These are phyloP conservation scores for Danionella cerebrum DNA, from an alignment of 2,113 vertebrate species.

Conservation along the genomic window DNA sequence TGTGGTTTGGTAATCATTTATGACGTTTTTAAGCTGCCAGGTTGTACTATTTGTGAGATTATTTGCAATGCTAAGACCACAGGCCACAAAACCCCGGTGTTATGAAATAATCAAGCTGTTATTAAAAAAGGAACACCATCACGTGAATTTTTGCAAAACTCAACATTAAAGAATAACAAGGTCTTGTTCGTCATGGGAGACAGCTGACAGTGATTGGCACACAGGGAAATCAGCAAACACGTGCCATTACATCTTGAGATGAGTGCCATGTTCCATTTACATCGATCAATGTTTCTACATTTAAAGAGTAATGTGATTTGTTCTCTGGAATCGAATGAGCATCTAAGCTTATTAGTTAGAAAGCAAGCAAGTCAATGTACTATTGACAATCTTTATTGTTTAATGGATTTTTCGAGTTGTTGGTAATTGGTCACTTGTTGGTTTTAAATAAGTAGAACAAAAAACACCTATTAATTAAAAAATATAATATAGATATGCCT, in stretches of 20 bases:
- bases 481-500: too few relatives aligned
- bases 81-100: too few relatives aligned
- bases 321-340: not conserved
- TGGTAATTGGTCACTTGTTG: not conserved
- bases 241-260: not conserved
- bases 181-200: not conserved
- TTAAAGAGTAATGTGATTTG: not conserved
- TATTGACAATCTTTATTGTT: not conserved
- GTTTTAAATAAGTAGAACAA: too few relatives aligned
- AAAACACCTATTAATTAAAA: too few relatives aligned
- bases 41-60: too few relatives aligned
- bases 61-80: not conserved
- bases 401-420: not conserved
- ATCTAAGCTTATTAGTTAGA: not conserved
- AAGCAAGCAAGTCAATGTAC: not conserved
- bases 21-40: conserved; percentile 45
- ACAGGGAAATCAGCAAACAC: not conserved
- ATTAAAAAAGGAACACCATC: too few relatives aligned
- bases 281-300: not conserved
- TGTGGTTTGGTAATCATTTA: conserved; percentile 40
- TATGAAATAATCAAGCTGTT: too few relatives aligned
- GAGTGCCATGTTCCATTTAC: not conserved
- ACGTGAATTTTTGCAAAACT: too few relatives aligned
- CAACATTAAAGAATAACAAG: too few relatives aligned
- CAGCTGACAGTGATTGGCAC: not conserved